A percentile compares a stretch with the other conserved stretches of the same genome.
Conservation (phyloP, 2,888 invertebrate species). For the Drosophila formosana region DNA sequence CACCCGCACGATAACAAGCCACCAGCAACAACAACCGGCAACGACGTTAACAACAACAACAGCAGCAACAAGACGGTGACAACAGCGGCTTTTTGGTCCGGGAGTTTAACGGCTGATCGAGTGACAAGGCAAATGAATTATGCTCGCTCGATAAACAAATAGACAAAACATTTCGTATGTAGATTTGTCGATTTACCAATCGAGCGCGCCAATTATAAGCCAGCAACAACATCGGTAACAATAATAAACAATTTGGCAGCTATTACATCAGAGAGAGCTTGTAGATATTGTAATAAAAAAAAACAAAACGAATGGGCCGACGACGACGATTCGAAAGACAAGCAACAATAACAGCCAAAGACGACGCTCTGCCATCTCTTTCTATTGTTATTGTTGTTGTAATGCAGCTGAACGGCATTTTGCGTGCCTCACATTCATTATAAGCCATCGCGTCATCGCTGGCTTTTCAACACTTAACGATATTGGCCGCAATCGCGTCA, state of each 20-base stretch:
- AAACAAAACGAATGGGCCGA: slow-evolving; percentile 59
- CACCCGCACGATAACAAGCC: slow-evolving; percentile 60
- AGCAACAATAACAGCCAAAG: slow-evolving; percentile 38
- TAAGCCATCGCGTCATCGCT: slow-evolving; percentile 31
- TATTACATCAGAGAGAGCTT: slow-evolving; percentile 60
- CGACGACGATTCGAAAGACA: slow-evolving; percentile 48
- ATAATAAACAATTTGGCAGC: slow-evolving; percentile 43
- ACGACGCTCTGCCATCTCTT: slow-evolving; percentile 12
- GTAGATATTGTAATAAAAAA: slow-evolving; percentile 66
- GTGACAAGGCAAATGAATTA: slow-evolving; percentile 62
- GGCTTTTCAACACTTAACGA: slow-evolving; percentile 46
- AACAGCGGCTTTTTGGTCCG: slow-evolving; percentile 36
- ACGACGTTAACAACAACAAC: slow-evolving; percentile 23
- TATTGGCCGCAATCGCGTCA: slow-evolving; percentile 65
- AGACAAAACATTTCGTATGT: slow-evolving; percentile 57
- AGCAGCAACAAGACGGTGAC: slow-evolving; percentile 25
- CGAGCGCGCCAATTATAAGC: slow-evolving; percentile 74
- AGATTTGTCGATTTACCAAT: slow-evolving; percentile 69
- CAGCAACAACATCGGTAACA: slow-evolving; percentile 29
- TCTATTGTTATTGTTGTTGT: slow-evolving; percentile 26
- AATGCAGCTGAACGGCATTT: slow-evolving; percentile 57
- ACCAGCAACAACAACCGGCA: slow-evolving; percentile 17
- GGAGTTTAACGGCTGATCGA: slow-evolving; percentile 52
- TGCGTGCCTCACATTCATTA: slow-evolving; percentile 64
- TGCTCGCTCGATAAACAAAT: slow-evolving; percentile 40